Percentiles rank a stretch among this genome's conserved stretches.
phyloP scores from a whole-genome alignment of 2,888 invertebrate genomes.

The Amaurobius ferox region DNA sequence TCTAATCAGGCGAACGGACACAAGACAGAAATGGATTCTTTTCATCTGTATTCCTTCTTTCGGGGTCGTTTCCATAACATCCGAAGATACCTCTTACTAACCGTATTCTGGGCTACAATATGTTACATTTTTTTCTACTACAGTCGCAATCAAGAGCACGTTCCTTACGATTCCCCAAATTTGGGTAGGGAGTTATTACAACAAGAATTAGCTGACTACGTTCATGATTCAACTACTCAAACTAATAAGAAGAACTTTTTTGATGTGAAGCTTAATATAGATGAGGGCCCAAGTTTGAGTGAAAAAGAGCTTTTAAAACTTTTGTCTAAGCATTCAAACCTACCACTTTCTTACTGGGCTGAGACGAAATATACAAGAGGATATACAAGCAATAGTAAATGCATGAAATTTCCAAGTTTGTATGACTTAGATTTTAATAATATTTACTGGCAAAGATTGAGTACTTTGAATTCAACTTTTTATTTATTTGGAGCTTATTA shows the following conservation, averaged over 20 bases:
- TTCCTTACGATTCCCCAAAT: not conserved
- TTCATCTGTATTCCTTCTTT: no score
- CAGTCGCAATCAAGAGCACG: not conserved
- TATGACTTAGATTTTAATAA: slow-evolving; percentile 95
- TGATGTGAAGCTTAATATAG: not conserved
- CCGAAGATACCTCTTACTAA: not conserved
- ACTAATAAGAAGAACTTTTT: not conserved
- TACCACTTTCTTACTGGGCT: slow-evolving; percentile 88
- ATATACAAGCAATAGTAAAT: slow-evolving; percentile 78
- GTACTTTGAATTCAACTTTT: slow-evolving; percentile 85
- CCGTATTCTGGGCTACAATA: not conserved
- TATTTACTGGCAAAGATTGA: slow-evolving; percentile 92
- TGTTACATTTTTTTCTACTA: not conserved
- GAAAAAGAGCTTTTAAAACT: slow-evolving; percentile 31
- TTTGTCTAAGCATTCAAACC: slow-evolving; percentile 82
- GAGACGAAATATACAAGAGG: slow-evolving; percentile 88
- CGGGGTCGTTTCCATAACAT: not conserved
- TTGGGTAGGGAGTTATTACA: not conserved
- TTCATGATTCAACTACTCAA: not conserved
- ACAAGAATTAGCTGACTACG: not conserved
- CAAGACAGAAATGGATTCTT: no score
- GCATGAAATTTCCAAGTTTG: slow-evolving; percentile 82
- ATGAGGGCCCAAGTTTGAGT: not conserved
- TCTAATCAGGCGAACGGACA: no score
- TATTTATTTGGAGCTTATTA: slow-evolving; percentile 93